Evolutionary conservation across 1,140 invertebrate species (phyloP), one percentile per base, ranked within the genome.

Genomic region (Bombus affinis): DNA sequence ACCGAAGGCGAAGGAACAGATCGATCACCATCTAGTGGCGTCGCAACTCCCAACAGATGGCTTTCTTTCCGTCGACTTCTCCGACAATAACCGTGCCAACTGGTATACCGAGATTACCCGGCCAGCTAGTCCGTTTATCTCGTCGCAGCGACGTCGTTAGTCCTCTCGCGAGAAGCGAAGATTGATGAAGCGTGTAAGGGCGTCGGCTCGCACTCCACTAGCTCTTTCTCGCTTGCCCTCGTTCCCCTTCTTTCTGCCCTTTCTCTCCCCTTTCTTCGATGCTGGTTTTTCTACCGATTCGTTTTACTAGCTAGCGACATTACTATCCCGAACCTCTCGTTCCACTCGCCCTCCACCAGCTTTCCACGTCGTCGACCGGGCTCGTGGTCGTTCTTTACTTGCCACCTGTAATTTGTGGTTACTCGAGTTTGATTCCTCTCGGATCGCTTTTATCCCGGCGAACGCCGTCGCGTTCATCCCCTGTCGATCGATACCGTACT

Each of bases 151-250:
- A 88, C 86, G 81, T 90, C 88, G 89, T 90, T 90, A 90, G 89
- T 82, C 81, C 89, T 90, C 82, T 83, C 76, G 89, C 73, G 88
- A 82, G 90, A 83, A 90, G 89, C 80, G 89, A 90, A 90, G 89
- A 90, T 90, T 90, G 89, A 90, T 90, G 89, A 81, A 90, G 86
- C 81, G 83, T 90, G 90, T 72, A 90, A 88, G 89, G 83, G 86
- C 81, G 89, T 81, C 72, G 71, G 65, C 76, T 77, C 72, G 71
- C n/a, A 37, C 28, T 15, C 65, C 13, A 1, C 0, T 12, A 47
- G n/a, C 73, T 57, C 81, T 18, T 35, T 35, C 32, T 66, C 32
- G 44, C 75, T 53, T 25, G 6, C 5, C 37, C 37, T 65, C 76
- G 9, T 85, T 37, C 71, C 44, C 37, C 57, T 10, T 32, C 42